Conservation (phyloP, 2,797 vertebrate genomes). For the Lithobates pipiens region DNA sequence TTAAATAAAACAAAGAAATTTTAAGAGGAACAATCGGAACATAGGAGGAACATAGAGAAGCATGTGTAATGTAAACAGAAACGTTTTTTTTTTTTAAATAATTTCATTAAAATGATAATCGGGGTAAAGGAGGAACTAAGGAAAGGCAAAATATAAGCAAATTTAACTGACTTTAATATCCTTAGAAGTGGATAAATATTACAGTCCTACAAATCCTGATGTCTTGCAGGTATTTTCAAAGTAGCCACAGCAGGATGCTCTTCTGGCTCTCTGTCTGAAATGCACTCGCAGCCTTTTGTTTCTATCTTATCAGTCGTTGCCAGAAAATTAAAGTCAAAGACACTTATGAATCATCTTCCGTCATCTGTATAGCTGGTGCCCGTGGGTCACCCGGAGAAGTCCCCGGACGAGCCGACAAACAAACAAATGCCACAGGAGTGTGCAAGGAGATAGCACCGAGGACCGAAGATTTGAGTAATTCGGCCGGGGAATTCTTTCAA, state of each 20-base stretch:
- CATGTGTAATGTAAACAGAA: too few species aligned
- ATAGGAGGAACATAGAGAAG: too few species aligned
- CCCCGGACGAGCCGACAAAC: slow-evolving; percentile 61
- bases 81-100: too few species aligned
- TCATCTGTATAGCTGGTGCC: slow-evolving; percentile 31
- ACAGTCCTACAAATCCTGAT: not conserved
- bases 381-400: slow-evolving; percentile 9
- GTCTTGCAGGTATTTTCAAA: slow-evolving; percentile 22
- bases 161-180: not conserved
- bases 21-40: too few species aligned
- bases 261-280: not conserved
- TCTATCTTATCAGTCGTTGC: slow-evolving; percentile 47
- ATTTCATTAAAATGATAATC: too few species aligned
- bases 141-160: too few species aligned
- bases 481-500: slow-evolving; percentile 82
- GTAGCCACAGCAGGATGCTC: not conserved
- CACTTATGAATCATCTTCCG: slow-evolving; percentile 40
- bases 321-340: slow-evolving; percentile 39
- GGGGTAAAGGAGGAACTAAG: too few species aligned
- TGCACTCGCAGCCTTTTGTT: slow-evolving; percentile 43
- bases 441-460: slow-evolving; percentile 76
- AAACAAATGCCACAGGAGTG: slow-evolving; percentile 74
- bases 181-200: not conserved
- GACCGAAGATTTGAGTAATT: slow-evolving; percentile 79
- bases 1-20: too few species aligned